Evolutionary conservation across 2,888 invertebrate genomes (phyloP).

Genomic region (Notodonta ziczac): DNA sequence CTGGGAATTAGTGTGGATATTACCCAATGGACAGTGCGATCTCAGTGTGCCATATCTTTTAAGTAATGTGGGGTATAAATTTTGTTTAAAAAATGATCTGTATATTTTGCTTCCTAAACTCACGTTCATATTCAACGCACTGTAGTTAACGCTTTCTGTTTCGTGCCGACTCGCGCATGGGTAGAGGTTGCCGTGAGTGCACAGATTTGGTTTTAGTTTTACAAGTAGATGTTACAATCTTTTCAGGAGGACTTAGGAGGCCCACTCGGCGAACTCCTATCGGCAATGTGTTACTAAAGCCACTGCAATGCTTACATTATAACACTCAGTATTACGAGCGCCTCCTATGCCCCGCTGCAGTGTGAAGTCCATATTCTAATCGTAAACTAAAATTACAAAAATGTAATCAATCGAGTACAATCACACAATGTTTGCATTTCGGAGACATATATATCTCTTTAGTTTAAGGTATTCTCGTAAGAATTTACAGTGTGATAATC

Average conservation of each 20-base stretch:
- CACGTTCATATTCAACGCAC: slow-evolving; percentile 71
- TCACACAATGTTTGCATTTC: slow-evolving; percentile 57
- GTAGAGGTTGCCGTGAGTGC: slow-evolving; percentile 44
- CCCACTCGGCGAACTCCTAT: slow-evolving; percentile 87
- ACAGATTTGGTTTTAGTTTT: slow-evolving; percentile 54
- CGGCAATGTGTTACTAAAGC: slow-evolving; percentile 85
- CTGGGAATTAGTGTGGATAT: neutral
- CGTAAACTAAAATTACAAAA: slow-evolving; percentile 8
- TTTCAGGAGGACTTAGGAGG: slow-evolving; percentile 89
- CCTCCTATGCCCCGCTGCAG: slow-evolving; percentile 53
- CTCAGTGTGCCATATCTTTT: slow-evolving; percentile 47
- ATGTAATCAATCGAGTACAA: slow-evolving; percentile 46
- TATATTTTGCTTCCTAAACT: slow-evolving; percentile 76
- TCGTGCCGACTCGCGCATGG: slow-evolving; percentile 54
- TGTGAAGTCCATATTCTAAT: slow-evolving; percentile 43
- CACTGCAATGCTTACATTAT: slow-evolving; percentile 47
- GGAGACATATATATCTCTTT: slow-evolving; percentile 57
- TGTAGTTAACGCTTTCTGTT: slow-evolving; percentile 73
- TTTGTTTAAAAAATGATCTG: slow-evolving; percentile 72
- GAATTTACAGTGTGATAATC: slow-evolving; percentile 14
- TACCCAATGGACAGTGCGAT: slow-evolving; percentile 31
- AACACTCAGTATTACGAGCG: slow-evolving; percentile 66
- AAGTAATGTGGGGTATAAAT: slow-evolving; percentile 57
- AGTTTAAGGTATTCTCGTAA: slow-evolving; percentile 49
- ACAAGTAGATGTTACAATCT: slow-evolving; percentile 73